Conservation (phyloP, 2,113 vertebrate species). For the Anguilla japonica region DNA sequence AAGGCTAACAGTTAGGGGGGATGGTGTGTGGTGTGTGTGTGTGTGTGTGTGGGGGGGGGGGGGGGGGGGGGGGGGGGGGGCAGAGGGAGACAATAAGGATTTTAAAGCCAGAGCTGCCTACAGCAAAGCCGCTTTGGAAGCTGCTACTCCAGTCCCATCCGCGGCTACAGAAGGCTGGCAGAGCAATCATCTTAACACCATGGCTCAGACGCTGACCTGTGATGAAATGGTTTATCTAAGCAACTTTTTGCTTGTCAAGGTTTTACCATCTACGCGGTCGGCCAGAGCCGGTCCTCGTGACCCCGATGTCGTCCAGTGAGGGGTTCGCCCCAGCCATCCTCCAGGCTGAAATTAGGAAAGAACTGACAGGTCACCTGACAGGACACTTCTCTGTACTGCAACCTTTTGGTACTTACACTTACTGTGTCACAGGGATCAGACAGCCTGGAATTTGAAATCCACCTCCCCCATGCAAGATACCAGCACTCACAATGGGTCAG, state of each 20-base stretch:
- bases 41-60: not conserved
- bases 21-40: no score
- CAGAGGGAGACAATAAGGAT: constrained; percentile 72
- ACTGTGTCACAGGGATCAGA: constrained; percentile 2
- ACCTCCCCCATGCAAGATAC: constrained; percentile 5
- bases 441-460: constrained; percentile 22
- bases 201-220: constrained; percentile 69
- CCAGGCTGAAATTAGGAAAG: constrained; percentile 1
- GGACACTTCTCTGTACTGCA: constrained; percentile 11
- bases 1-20: constrained; percentile 55
- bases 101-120: constrained; percentile 73
- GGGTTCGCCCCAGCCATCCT: constrained; percentile 11
- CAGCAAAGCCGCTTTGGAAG: constrained; percentile 74
- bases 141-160: constrained; percentile 66
- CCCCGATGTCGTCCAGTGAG: constrained; percentile 47
- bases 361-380: constrained; percentile 31
- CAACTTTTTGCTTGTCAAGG: constrained; percentile 55
- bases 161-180: constrained; percentile 74
- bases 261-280: constrained; percentile 57
- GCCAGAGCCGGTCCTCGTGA: constrained; percentile 61
- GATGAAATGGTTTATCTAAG: constrained; percentile 64
- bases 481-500: constrained; percentile 1
- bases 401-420: constrained; percentile 23
- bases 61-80: constrained; percentile 25
- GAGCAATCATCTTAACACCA: constrained; percentile 73